A percentile compares a stretch with the other conserved stretches of the same genome.
Evolutionary conservation across 2,888 invertebrate species (phyloP).

Genomic region (Acanthopleura granulata): DNA sequence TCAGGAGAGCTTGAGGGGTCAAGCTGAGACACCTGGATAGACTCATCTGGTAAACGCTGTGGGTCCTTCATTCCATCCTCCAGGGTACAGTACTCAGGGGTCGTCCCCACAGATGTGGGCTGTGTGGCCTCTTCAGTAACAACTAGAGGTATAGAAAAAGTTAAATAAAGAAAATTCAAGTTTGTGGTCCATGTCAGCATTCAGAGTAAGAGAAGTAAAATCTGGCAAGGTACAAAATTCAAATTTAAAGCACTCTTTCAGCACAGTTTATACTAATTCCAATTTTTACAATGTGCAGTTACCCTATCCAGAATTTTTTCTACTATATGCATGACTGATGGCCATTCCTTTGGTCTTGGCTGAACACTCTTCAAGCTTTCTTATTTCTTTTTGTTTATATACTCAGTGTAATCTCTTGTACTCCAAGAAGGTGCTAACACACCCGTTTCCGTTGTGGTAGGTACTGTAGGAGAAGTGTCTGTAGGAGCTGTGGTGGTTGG

Average conservation of each 20-base stretch:
- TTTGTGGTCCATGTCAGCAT: too few species aligned
- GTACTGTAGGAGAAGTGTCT: not conserved
- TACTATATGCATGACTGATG: too few species aligned
- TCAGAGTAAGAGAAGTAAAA: too few species aligned
- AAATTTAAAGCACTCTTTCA: too few species aligned
- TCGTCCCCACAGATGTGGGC: not conserved
- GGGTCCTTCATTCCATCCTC: slow-evolving; percentile 17
- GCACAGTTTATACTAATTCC: too few species aligned
- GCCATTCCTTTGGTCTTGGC: too few species aligned
- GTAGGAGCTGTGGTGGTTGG: not conserved
- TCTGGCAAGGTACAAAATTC: too few species aligned
- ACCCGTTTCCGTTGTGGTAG: not conserved
- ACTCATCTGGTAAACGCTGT: not conserved
- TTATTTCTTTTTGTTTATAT: too few species aligned
- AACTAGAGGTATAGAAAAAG: not conserved
- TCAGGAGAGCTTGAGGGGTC: not conserved
- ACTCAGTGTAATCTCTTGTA: too few species aligned
- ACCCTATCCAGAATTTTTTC: too few species aligned
- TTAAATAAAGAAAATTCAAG: not conserved
- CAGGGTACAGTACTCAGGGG: not conserved
- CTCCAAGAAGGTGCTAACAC: not conserved
- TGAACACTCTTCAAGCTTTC: too few species aligned
- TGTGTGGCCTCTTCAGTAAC: not conserved
- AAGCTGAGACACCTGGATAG: slow-evolving; percentile 6
- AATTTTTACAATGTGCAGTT: too few species aligned